Conservation (phyloP, 2,113 vertebrate species). For the Apaloderma vittatum region DNA sequence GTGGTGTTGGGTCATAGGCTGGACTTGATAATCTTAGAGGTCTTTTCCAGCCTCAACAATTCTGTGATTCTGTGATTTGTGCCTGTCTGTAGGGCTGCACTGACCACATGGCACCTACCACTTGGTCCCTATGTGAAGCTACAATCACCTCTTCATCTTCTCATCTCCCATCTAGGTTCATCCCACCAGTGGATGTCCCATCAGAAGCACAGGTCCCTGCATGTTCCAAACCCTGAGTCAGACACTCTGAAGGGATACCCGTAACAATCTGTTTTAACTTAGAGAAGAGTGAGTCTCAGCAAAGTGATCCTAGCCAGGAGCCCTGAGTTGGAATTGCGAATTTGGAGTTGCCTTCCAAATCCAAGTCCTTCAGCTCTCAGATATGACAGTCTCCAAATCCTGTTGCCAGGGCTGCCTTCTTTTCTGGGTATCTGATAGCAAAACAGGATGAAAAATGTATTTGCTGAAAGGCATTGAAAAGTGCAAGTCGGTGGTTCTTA, state of each 20-base stretch:
- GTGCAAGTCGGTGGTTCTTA: neutral
- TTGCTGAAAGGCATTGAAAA: neutral
- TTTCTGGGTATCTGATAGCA: neutral
- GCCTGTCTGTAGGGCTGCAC: neutral
- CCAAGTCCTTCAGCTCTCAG: neutral
- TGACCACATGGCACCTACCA: neutral
- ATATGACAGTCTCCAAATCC: neutral
- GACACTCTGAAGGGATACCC: rapidly evolving
- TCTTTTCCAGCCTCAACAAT: too few species aligned
- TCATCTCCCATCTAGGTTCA: neutral
- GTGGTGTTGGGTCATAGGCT: too few species aligned
- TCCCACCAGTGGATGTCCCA: rapidly evolving
- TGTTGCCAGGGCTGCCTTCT: neutral
- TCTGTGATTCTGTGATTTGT: neutral
- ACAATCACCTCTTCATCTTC: neutral
- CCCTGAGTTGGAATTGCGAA: neutral
- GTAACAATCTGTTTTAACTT: neutral
- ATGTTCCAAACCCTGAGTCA: rapidly evolving
- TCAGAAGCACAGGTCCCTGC: neutral
- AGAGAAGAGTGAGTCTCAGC: neutral
- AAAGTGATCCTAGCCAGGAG: neutral
- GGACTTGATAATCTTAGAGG: too few species aligned
- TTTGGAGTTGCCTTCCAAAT: neutral
- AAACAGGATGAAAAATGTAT: neutral
- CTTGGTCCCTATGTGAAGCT: neutral